Percentiles rank a stretch among this genome's conserved stretches.
phyloP scores from a whole-genome alignment of 2,888 invertebrate genomes.

The Apodemia duryi region DNA sequence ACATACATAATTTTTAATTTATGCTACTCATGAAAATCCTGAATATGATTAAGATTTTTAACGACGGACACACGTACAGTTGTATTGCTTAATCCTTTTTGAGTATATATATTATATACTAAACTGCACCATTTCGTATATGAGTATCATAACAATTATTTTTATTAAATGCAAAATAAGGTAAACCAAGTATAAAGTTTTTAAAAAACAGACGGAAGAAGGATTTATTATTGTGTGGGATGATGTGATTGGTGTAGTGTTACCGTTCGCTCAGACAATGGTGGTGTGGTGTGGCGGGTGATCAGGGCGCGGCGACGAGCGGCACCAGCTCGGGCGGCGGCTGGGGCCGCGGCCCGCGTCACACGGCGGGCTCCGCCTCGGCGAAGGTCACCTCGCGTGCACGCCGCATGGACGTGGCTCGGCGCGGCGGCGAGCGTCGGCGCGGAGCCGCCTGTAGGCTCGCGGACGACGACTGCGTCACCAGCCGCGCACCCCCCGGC shows the following conservation, averaged over 20 bases:
- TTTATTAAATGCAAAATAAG: too few species aligned
- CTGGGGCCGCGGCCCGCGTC: slow-evolving; percentile 77
- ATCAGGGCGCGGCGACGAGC: slow-evolving; percentile 45
- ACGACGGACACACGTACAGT: too few species aligned
- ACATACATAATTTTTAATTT: too few species aligned
- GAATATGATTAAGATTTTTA: too few species aligned
- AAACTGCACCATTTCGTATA: too few species aligned
- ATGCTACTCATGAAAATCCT: too few species aligned
- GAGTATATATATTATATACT: too few species aligned
- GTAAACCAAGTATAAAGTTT: too few species aligned
- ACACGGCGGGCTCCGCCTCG: slow-evolving; percentile 57
- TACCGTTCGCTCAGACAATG: slow-evolving; percentile 59
- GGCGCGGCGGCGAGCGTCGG: slow-evolving; percentile 48
- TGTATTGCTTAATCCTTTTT: too few species aligned
- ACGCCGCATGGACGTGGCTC: slow-evolving; percentile 66
- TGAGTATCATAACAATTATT: too few species aligned
- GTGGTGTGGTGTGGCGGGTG: slow-evolving; percentile 35
- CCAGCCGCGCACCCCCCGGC: slow-evolving; percentile 42
- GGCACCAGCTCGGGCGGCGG: slow-evolving; percentile 70
- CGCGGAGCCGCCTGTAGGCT: slow-evolving; percentile 62
- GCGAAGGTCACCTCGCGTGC: slow-evolving; percentile 77
- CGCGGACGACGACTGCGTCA: slow-evolving; percentile 67
- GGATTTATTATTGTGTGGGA: slow-evolving; percentile 53
- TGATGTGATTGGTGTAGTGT: slow-evolving; percentile 21
- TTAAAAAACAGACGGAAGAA: not conserved